Conservation (phyloP, 2,888 invertebrate species). For the Anticlea derivata region DNA sequence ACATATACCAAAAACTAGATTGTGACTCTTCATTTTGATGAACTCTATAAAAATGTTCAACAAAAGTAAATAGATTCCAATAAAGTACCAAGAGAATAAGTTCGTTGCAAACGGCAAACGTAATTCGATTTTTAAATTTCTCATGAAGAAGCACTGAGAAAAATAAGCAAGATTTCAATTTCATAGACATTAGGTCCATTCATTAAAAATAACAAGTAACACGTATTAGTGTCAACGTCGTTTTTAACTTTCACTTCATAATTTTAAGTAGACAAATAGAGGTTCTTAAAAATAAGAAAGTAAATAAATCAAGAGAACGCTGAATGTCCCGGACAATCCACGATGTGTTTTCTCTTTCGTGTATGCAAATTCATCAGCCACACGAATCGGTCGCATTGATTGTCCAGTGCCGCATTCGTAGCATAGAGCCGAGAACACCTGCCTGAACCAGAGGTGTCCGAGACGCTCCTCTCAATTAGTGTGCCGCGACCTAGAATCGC, state of each 20-base stretch:
- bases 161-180: constrained; percentile 11
- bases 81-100: not conserved
- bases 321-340: constrained; percentile 46
- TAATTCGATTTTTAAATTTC: constrained; percentile 8
- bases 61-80: constrained; percentile 1
- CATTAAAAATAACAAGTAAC: constrained; percentile 43
- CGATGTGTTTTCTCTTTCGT: constrained; percentile 65
- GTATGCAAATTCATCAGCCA: constrained; percentile 40
- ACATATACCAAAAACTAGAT: not conserved
- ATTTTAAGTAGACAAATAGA: constrained; percentile 63
- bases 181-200: constrained; percentile 21
- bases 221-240: constrained; percentile 53
- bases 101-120: constrained; percentile 3
- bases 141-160: constrained; percentile 14
- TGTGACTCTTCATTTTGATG: not conserved
- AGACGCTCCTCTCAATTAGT: constrained; percentile 52
- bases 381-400: constrained; percentile 19
- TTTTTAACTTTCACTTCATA: constrained; percentile 69
- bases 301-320: constrained; percentile 65
- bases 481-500: constrained; percentile 67
- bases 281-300: constrained; percentile 65
- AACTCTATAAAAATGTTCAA: not conserved
- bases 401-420: constrained; percentile 14
- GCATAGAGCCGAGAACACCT: constrained; percentile 36
- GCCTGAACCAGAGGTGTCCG: constrained; percentile 38